Evolutionary conservation across 2,888 invertebrate species (phyloP).

Genomic region (Stenchaetothrips biformis): DNA sequence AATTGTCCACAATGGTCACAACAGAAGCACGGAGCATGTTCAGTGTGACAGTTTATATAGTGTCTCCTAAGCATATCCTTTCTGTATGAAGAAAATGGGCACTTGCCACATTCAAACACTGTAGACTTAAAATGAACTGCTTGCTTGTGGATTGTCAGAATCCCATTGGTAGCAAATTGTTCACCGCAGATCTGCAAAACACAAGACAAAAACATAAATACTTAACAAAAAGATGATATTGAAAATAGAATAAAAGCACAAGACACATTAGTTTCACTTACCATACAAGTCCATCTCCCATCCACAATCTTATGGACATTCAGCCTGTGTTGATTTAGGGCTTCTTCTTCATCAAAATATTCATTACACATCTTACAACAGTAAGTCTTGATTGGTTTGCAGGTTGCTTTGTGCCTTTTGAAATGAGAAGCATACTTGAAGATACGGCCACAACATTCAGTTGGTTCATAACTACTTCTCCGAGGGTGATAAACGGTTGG

Average conservation of each 20-base stretch:
- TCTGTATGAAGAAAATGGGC: background rate
- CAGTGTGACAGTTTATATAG: background rate
- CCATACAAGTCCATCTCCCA: background rate
- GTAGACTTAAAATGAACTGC: background rate
- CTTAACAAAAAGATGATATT: background rate
- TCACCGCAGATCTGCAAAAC: background rate
- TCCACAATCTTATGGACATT: background rate
- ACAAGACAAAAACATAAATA: background rate
- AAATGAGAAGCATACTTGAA: background rate
- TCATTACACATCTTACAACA: background rate
- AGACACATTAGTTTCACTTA: background rate
- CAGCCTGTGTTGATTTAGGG: background rate
- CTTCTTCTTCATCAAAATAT: background rate
- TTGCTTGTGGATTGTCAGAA: background rate
- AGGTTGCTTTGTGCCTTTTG: background rate
- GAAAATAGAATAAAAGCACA: too few relatives aligned
- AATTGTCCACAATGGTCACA: background rate
- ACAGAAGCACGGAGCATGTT: background rate
- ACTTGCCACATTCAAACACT: background rate
- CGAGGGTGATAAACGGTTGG: background rate
- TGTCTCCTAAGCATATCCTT: background rate
- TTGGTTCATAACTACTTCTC: background rate
- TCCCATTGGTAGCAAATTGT: background rate
- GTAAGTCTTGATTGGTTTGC: background rate
- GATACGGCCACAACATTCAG: background rate